A percentile compares a stretch with the other conserved stretches of the same genome.
Conservation (phyloP, 2,888 invertebrate species). For the Coleophora flavipennella region DNA sequence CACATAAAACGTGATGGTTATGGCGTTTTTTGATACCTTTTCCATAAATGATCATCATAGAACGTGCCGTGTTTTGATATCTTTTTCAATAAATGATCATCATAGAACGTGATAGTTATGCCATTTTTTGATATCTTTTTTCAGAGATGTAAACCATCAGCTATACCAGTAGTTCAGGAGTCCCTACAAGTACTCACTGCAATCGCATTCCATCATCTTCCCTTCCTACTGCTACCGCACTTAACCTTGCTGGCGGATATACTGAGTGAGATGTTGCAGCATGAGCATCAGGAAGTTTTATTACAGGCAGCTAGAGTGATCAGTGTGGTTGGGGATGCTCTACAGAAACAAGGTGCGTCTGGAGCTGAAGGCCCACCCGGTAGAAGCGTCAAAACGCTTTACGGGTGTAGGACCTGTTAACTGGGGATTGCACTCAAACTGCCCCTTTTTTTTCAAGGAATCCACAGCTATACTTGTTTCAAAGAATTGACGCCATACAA, state of each 20-base stretch:
- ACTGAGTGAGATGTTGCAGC: constrained; percentile 73
- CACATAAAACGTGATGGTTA: no score
- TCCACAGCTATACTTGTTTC: no score
- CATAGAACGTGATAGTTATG: no score
- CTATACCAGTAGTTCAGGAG: constrained; percentile 81
- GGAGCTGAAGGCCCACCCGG: not conserved
- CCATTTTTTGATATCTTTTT: constrained; percentile 19
- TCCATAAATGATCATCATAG: no score
- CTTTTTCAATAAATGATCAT: no score
- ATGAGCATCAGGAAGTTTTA: constrained; percentile 76
- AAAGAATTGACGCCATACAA: no score
- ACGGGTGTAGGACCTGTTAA: no score
- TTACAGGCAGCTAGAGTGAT: constrained; percentile 80
- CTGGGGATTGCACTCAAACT: no score
- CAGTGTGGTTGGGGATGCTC: constrained; percentile 78
- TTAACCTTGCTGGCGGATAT: constrained; percentile 74
- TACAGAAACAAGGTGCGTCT: constrained; percentile 62
- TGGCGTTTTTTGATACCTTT: no score
- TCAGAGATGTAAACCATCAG: constrained; percentile 51
- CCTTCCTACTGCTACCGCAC: constrained; percentile 68
- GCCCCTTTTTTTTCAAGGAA: no score
- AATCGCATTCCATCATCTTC: constrained; percentile 74
- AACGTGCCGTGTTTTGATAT: no score
- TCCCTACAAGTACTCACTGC: constrained; percentile 81
- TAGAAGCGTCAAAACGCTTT: not conserved